These are phyloP conservation scores for Malurus splendens DNA, from an alignment of 2,797 vertebrate species.

Conservation along the genomic window DNA sequence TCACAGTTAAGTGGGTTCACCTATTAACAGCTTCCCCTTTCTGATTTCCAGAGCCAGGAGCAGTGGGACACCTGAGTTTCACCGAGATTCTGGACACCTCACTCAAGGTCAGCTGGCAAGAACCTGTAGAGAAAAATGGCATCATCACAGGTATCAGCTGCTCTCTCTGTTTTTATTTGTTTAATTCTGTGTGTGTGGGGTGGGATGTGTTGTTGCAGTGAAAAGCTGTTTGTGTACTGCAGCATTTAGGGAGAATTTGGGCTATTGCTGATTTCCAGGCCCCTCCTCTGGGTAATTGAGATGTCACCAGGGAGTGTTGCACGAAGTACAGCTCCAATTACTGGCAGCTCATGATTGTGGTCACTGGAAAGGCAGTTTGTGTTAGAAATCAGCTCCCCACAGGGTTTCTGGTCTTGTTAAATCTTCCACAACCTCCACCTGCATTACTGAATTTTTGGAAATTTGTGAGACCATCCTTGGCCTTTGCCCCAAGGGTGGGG, in stretches of 20 bases:
- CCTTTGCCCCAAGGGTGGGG: background rate
- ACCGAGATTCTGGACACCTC: slow-evolving; percentile 94
- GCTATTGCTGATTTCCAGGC: background rate
- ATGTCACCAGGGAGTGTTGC: background rate
- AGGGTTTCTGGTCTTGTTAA: background rate
- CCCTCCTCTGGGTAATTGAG: background rate
- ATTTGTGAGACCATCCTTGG: background rate
- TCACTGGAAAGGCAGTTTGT: background rate
- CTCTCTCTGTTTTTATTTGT: background rate
- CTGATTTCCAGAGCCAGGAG: slow-evolving; percentile 81
- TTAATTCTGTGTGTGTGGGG: too few species aligned
- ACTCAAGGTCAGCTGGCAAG: slow-evolving; percentile 92
- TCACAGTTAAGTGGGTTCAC: background rate
- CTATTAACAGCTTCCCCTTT: slow-evolving; percentile 36
- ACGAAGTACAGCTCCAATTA: background rate
- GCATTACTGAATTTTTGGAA: background rate
- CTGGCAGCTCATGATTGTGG: background rate
- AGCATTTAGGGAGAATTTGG: background rate
- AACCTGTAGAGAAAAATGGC: slow-evolving; percentile 90
- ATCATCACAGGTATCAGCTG: slow-evolving; percentile 78
- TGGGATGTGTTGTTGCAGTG: background rate
- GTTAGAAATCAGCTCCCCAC: background rate
- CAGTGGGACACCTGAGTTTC: slow-evolving; percentile 89
- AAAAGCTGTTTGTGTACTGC: background rate
- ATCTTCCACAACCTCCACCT: background rate